These are phyloP conservation scores for Luperina testacea DNA, from an alignment of 2,888 invertebrate genomes.

Conservation along the genomic window DNA sequence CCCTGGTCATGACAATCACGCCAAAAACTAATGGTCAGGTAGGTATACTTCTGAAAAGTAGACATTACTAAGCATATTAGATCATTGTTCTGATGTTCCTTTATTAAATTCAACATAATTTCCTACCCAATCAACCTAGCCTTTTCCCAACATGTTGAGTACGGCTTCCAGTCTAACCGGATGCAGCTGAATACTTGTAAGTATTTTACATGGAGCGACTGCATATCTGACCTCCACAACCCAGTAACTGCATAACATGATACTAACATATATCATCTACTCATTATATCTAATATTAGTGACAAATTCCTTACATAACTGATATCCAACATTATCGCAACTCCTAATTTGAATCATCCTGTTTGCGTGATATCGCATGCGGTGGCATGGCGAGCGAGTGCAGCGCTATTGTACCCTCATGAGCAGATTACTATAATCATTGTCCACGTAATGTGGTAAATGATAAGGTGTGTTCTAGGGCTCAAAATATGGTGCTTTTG, in stretches of 20 bases:
- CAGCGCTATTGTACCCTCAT: slow-evolving; percentile 86
- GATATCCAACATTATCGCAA: neutral
- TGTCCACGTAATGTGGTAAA: slow-evolving; percentile 89
- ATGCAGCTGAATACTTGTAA: too few species aligned
- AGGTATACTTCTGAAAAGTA: neutral
- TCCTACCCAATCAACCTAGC: too few species aligned
- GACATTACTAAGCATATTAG: neutral
- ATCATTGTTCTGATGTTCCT: neutral
- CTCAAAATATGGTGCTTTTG: slow-evolving; percentile 90
- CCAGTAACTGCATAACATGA: too few species aligned
- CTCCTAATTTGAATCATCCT: slow-evolving; percentile 72
- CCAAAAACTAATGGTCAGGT: neutral
- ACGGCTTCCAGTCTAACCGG: too few species aligned
- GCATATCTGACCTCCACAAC: too few species aligned
- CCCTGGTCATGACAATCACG: neutral
- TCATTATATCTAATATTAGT: neutral
- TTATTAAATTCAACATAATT: neutral
- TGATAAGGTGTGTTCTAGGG: slow-evolving; percentile 88
- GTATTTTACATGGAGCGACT: too few species aligned
- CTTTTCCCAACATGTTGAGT: too few species aligned
- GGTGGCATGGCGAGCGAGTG: slow-evolving; percentile 82
- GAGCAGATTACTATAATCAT: slow-evolving; percentile 90
- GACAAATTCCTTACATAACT: neutral
- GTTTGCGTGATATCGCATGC: slow-evolving; percentile 75
- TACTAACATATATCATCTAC: neutral